phyloP scores from a whole-genome alignment of 2,888 invertebrate genomes.

The Coleophora flavipennella region DNA sequence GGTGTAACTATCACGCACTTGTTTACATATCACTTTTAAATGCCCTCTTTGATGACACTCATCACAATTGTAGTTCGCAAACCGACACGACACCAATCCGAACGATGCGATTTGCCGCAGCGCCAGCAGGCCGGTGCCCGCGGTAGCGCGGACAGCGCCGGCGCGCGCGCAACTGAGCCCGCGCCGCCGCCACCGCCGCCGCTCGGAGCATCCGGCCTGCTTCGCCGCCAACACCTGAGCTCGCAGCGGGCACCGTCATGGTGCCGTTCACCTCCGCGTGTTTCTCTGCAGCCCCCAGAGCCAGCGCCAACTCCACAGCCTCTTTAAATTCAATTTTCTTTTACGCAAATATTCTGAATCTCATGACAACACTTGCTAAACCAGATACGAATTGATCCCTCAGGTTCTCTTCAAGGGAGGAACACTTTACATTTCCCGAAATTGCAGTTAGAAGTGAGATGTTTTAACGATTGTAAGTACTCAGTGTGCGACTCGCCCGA shows the following conservation, averaged over 20 bases:
- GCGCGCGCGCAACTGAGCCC: neutral
- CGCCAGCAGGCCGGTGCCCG: neutral
- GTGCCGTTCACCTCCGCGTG: neutral
- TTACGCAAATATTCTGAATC: conserved; percentile 17
- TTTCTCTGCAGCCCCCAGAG: conserved; percentile 14
- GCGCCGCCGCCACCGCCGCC: neutral
- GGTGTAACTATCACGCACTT: neutral
- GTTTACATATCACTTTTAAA: conserved; percentile 18
- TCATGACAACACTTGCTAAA: conserved; percentile 12
- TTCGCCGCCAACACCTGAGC: neutral
- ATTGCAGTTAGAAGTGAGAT: conserved; percentile 12
- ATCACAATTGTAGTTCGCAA: conserved; percentile 1
- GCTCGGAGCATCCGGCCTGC: neutral
- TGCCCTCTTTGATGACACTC: conserved; percentile 14
- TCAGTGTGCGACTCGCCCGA: conserved; percentile 12
- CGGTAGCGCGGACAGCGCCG: neutral
- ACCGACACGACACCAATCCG: neutral
- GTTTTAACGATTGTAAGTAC: conserved; percentile 15
- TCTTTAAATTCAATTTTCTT: conserved; percentile 12
- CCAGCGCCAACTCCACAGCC: conserved; percentile 18
- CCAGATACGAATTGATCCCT: conserved; percentile 16
- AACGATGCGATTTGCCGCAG: neutral
- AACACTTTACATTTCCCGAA: too few relatives aligned
- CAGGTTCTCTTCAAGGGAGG: conserved; percentile 9
- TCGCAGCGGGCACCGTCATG: neutral